A percentile compares a stretch with the other conserved stretches of the same genome.
Evolutionary conservation across 2,113 vertebrate species (phyloP).

Genomic region (Lethenteron camtschaticum): DNA sequence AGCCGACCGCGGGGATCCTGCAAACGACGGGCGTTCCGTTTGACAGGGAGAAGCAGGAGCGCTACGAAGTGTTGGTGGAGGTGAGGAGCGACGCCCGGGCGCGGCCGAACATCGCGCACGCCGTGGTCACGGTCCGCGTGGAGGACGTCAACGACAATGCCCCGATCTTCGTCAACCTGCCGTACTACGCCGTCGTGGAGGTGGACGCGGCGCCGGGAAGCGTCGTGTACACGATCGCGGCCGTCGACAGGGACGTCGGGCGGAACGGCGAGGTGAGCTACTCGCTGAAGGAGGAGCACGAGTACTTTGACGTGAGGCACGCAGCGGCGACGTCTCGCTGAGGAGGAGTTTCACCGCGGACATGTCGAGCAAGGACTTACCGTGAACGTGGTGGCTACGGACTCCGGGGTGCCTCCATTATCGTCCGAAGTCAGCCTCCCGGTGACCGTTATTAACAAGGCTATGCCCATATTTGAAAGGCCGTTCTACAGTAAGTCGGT

Average conservation of each 20-base stretch:
- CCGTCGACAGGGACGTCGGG: conserved; percentile 52
- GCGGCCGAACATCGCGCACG: conserved; percentile 29
- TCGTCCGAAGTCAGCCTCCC: conserved; percentile 50
- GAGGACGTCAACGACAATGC: conserved; percentile 72
- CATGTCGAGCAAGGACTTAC: conserved; percentile 52
- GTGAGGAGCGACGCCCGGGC: conserved; percentile 43
- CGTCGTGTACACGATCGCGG: conserved; percentile 44
- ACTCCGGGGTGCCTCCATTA: conserved; percentile 47
- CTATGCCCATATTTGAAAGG: conserved; percentile 80
- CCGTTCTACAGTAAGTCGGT: conserved; percentile 80
- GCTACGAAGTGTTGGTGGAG: conserved; percentile 60
- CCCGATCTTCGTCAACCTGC: conserved; percentile 67
- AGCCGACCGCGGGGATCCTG: conserved; percentile 64
- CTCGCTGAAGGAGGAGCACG: conserved; percentile 45
- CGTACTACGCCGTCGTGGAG: conserved; percentile 64
- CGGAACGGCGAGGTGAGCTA: conserved; percentile 52
- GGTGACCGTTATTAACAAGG: conserved; percentile 69
- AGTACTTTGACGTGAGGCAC: conserved; percentile 45
- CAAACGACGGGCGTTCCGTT: conserved; percentile 66
- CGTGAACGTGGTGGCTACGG: conserved; percentile 47
- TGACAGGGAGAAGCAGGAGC: conserved; percentile 56
- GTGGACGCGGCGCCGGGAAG: conserved; percentile 52
- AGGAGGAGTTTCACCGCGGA: conserved; percentile 53
- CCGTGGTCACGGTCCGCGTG: conserved; percentile 46
- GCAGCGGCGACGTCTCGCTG: conserved; percentile 50